Evolutionary conservation across 1,140 invertebrate genomes (phyloP).

Genomic region (Acyrthosiphon pisum): DNA sequence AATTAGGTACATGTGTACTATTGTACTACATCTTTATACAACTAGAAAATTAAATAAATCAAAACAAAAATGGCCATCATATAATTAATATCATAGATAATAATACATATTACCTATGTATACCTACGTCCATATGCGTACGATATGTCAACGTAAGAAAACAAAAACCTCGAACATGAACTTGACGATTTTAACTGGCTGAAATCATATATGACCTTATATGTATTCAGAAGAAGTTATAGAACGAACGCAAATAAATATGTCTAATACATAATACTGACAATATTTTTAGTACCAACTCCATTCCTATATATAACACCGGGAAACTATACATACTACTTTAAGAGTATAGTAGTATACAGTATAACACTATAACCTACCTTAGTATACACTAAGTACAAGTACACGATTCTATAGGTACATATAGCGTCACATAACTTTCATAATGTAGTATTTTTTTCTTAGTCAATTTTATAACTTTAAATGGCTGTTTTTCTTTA

Average conservation of each 20-base stretch:
- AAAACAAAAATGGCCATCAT: neutral
- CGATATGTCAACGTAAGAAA: neutral
- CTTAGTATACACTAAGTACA: neutral
- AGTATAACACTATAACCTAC: neutral
- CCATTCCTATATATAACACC: neutral
- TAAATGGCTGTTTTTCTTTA: neutral
- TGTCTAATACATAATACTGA: neutral
- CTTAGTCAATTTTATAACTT: neutral
- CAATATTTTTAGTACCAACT: neutral
- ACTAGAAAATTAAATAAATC: neutral
- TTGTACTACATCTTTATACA: neutral
- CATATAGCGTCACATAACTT: neutral
- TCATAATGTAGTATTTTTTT: neutral
- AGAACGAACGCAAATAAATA: neutral
- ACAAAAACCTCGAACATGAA: conserved; percentile 38
- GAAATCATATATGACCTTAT: neutral
- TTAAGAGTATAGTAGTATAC: neutral
- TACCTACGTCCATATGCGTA: too few relatives aligned
- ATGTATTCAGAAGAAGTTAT: neutral
- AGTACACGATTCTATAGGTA: neutral
- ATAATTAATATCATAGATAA: neutral
- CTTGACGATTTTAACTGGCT: neutral
- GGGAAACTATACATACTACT: neutral
- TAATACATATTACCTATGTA: neutral
- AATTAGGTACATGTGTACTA: neutral